A percentile compares a stretch with the other conserved stretches of the same genome.
These are phyloP conservation scores for Drusus annulatus DNA, from an alignment of 1,140 invertebrate genomes.

Conservation along the genomic window DNA sequence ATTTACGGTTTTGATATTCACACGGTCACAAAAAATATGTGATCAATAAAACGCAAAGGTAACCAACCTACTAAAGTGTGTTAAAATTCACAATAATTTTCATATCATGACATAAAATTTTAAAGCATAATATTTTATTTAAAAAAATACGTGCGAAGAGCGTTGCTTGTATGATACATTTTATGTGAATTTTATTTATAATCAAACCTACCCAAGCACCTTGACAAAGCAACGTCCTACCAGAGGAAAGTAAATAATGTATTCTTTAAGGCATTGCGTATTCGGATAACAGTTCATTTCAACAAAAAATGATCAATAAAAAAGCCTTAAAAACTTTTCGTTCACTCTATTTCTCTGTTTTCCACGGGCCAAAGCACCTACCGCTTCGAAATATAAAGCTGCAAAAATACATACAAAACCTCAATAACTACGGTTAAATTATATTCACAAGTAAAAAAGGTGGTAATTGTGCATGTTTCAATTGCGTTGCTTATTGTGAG, in stretches of 20 bases:
- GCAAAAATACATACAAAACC: background rate
- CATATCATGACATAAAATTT: too few relatives aligned
- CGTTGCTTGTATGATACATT: too few relatives aligned
- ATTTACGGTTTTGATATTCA: background rate
- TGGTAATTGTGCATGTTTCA: background rate
- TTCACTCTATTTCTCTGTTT: constrained; percentile 14
- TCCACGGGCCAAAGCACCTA: background rate
- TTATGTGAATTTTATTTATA: too few relatives aligned
- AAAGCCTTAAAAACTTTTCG: constrained; percentile 40
- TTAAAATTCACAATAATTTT: too few relatives aligned
- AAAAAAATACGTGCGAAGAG: too few relatives aligned
- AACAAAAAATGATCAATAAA: constrained; percentile 33
- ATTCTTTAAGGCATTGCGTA: background rate
- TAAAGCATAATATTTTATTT: too few relatives aligned
- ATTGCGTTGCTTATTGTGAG: too few relatives aligned
- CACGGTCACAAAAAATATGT: background rate
- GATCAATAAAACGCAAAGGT: too few relatives aligned
- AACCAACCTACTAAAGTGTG: too few relatives aligned
- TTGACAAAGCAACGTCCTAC: background rate
- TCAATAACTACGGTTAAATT: background rate
- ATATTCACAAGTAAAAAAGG: constrained; percentile 5
- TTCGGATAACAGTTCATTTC: background rate
- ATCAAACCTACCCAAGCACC: background rate
- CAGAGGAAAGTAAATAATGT: background rate
- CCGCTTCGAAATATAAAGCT: background rate